These are phyloP conservation scores for Pocillopora verrucosa DNA, from an alignment of 64 coral and sea anemone species.

Conservation along the genomic window DNA sequence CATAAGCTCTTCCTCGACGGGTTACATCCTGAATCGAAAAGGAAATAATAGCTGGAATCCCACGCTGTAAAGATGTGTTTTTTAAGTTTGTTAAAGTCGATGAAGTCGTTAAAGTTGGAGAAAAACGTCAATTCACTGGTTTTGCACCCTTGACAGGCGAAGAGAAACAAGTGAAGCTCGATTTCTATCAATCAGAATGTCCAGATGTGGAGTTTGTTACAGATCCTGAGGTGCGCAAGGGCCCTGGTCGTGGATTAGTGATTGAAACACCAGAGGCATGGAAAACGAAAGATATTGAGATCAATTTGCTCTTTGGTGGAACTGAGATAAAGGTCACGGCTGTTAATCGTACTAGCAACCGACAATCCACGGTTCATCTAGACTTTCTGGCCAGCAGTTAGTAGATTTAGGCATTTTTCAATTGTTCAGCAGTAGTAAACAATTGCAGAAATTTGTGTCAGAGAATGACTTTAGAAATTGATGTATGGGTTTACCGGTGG, in stretches of 20 bases:
- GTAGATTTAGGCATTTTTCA: neutral
- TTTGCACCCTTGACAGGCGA: neutral
- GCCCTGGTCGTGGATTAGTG: neutral
- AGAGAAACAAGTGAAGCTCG: neutral
- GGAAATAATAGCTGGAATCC: neutral
- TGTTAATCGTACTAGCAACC: slow-evolving; percentile 4
- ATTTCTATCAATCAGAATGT: neutral
- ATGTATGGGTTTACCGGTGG: too few species aligned
- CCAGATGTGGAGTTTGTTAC: neutral
- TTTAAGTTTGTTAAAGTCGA: slow-evolving; percentile 13
- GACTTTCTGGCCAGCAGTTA: neutral
- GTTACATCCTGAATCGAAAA: slow-evolving; percentile 14
- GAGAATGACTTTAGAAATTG: too few species aligned
- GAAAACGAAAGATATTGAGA: neutral
- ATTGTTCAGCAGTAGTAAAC: too few species aligned
- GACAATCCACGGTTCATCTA: neutral
- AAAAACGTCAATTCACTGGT: neutral
- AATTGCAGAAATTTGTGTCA: too few species aligned
- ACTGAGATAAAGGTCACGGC: slow-evolving; percentile 8
- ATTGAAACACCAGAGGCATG: slow-evolving; percentile 2
- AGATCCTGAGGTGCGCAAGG: neutral
- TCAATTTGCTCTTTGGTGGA: neutral
- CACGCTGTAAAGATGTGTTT: slow-evolving; percentile 36
- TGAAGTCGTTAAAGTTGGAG: slow-evolving; percentile 10
- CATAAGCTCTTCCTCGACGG: neutral